Evolutionary conservation across 2,888 invertebrate species (phyloP), one percentile per base, ranked within the genome.

Genomic region (Cynaeus angustus): DNA sequence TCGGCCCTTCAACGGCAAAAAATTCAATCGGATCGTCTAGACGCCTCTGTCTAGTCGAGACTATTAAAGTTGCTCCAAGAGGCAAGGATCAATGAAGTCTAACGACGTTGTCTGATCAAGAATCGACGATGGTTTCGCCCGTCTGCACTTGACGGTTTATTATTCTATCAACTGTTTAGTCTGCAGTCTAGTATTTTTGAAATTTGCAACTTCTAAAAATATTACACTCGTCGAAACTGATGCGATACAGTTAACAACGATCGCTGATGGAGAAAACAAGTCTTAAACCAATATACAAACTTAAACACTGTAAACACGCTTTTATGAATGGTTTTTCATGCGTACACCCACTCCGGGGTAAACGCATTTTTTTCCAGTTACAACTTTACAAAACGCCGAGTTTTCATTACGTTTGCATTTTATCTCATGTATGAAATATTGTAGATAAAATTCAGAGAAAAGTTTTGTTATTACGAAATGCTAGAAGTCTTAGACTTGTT

Each of bases 111-210:
- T 43, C 56, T 62, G 41, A 62, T 56, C 38, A 61, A 62, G 46
- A 37, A 48, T 68, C 53, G 53, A 55, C 52, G 37, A 33, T 43
- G 53, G 21, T 52, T 56, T 41, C 26, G 14, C 37, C 38, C 16
- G 52, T 52, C 52, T 67, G 53, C 62, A 56, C 52, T 55, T 48
- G 41, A 21, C 38, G 67, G 77, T 77, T 77, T 77, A 76, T 77
- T 77, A 77, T 77, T 75, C 72, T 71, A 67, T 73, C 70, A 69
- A 33, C 56, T 77, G 77, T 77, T 77, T 77, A 77, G 77, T 77
- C 77, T 77, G 72, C 74, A 71, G 53, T 72, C 66, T 74, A 75
- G 71, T 73, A 70, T 70, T 66, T 74, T 66, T 72, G 66, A 72
- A 75, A 72, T 73, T 73, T 73, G 74, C 74, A 72, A 73, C 70